Evolutionary conservation across 1,140 invertebrate genomes (phyloP).

Genomic region (Megalonaias nervosa): DNA sequence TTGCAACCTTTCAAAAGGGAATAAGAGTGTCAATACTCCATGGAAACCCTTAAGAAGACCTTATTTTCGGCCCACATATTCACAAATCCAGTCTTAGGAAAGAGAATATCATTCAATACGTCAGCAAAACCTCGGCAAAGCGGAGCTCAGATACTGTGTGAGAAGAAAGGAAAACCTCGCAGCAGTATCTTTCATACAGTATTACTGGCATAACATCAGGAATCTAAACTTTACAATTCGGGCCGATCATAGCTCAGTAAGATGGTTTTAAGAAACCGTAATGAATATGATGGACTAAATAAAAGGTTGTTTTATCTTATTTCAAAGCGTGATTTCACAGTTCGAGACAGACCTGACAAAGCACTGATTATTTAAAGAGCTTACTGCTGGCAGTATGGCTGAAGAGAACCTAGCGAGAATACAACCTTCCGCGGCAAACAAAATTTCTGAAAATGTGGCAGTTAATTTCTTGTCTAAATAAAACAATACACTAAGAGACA

Average conservation of each 20-base stretch:
- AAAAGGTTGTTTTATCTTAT: slow-evolving; percentile 47
- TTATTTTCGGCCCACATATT: slow-evolving; percentile 46
- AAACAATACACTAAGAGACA: too few species aligned
- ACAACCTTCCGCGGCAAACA: background rate
- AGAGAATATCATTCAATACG: slow-evolving; percentile 24
- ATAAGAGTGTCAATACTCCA: background rate
- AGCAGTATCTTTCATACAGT: slow-evolving; percentile 26
- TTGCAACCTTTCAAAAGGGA: slow-evolving; percentile 2
- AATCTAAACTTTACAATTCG: background rate
- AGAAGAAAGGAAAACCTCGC: slow-evolving; percentile 35
- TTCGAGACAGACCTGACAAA: slow-evolving; percentile 45
- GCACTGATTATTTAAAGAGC: slow-evolving; percentile 48
- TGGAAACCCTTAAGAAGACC: slow-evolving; percentile 42
- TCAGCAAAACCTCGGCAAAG: slow-evolving; percentile 15
- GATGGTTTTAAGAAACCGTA: slow-evolving; percentile 9
- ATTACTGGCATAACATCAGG: slow-evolving; percentile 11
- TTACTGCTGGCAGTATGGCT: slow-evolving; percentile 15
- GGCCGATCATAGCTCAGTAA: slow-evolving; percentile 7
- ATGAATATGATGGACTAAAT: slow-evolving; percentile 15
- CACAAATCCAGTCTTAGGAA: slow-evolving; percentile 54
- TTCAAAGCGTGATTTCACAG: slow-evolving; percentile 43
- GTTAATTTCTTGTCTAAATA: too few species aligned
- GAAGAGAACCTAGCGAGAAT: background rate
- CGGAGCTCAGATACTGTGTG: slow-evolving; percentile 17
- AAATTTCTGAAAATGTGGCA: too few species aligned